Evolutionary conservation across 2,797 vertebrate species (phyloP).

Genomic region (Protonibea diacanthus): DNA sequence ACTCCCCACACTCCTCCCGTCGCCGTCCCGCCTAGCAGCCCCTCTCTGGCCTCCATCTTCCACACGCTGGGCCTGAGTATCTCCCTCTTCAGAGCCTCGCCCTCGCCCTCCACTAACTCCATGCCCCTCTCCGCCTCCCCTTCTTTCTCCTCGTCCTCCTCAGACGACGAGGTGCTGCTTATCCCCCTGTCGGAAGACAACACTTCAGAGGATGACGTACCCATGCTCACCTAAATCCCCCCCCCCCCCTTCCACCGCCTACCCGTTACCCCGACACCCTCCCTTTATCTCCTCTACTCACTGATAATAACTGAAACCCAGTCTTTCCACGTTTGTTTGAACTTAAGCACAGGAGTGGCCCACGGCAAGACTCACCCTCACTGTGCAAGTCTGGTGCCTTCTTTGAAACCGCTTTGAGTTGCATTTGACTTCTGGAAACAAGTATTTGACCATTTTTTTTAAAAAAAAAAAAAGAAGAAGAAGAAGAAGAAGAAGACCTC

Average conservation of each 20-base stretch:
- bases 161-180: conserved; percentile 91
- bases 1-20: conserved; percentile 59
- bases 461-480: conserved; percentile 4
- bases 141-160: conserved; percentile 74
- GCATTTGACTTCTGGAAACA: conserved; percentile 65
- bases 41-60: conserved; percentile 84
- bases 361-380: conserved; percentile 63
- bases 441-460: conserved; percentile 63
- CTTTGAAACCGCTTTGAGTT: conserved; percentile 64
- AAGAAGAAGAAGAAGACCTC: conserved; percentile 42
- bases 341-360: conserved; percentile 76
- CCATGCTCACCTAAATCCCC: conserved; percentile 84
- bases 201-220: conserved; percentile 85
- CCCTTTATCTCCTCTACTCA: conserved; percentile 9
- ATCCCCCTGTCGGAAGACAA: conserved; percentile 89
- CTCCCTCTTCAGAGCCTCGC: conserved; percentile 81
- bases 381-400: conserved; percentile 86
- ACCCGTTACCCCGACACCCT: neutral
- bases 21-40: conserved; percentile 78
- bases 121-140: conserved; percentile 82
- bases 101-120: conserved; percentile 74
- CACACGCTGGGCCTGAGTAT: conserved; percentile 83
- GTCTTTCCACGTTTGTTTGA: conserved; percentile 73
- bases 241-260: neutral
- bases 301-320: conserved; percentile 43